phyloP scores from a whole-genome alignment of 2,888 invertebrate genomes.

The Hirtodrosophila cameraria region DNA sequence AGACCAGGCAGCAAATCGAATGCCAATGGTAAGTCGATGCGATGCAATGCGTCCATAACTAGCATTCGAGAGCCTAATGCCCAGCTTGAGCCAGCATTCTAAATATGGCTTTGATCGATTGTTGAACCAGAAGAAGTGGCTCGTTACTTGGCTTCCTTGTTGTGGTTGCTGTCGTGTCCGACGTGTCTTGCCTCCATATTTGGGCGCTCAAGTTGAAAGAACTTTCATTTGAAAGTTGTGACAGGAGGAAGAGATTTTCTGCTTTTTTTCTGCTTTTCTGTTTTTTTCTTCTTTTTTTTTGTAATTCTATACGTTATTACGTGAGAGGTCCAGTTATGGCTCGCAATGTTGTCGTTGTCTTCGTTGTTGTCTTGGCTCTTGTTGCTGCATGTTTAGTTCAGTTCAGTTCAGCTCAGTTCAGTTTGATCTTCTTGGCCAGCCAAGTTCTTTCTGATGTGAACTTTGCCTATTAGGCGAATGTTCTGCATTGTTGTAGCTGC shows the following conservation, averaged over 20 bases:
- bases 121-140: slow-evolving; percentile 58
- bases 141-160: slow-evolving; percentile 58
- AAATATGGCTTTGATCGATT: slow-evolving; percentile 76
- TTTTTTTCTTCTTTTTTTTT: slow-evolving; percentile 35
- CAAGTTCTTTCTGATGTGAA: slow-evolving; percentile 53
- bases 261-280: slow-evolving; percentile 10
- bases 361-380: slow-evolving; percentile 42
- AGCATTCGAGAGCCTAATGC: slow-evolving; percentile 23
- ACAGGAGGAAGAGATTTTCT: slow-evolving; percentile 72
- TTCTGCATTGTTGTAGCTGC: slow-evolving; percentile 29
- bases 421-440: slow-evolving; percentile 10
- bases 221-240: slow-evolving; percentile 81
- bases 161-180: slow-evolving; percentile 52
- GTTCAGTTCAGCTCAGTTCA: slow-evolving; percentile 32
- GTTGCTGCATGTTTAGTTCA: no score
- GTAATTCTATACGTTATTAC: slow-evolving; percentile 78
- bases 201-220: slow-evolving; percentile 79
- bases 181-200: slow-evolving; percentile 70
- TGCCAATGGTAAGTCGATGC: slow-evolving; percentile 60
- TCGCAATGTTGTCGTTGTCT: slow-evolving; percentile 59
- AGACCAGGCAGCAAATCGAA: slow-evolving; percentile 55
- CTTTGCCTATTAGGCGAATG: slow-evolving; percentile 68
- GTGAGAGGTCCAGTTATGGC: slow-evolving; percentile 80
- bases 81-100: slow-evolving; percentile 46
- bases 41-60: slow-evolving; percentile 32